Percentiles rank a stretch among this genome's conserved stretches.
These are phyloP conservation scores for Enteromius anoplus DNA, from an alignment of 2,797 vertebrate genomes.

Conservation along the genomic window DNA sequence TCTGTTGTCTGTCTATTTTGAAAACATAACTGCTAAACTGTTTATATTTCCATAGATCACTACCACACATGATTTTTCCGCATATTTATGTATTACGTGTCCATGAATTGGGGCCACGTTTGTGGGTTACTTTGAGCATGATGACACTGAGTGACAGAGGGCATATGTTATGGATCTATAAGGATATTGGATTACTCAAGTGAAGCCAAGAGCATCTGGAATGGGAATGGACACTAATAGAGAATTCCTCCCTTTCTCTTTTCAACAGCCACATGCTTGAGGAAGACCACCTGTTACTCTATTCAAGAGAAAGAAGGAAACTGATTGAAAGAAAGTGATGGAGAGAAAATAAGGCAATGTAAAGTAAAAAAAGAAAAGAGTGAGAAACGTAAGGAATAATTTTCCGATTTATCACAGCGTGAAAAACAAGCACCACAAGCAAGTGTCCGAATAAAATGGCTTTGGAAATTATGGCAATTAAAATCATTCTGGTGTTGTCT, in stretches of 20 bases:
- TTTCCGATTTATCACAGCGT: not conserved
- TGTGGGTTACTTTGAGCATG: not conserved
- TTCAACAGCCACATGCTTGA: constrained; percentile 21
- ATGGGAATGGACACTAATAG: constrained; percentile 10
- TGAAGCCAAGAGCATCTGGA: constrained; percentile 23
- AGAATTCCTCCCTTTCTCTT: constrained; percentile 28
- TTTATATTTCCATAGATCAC: too few relatives aligned
- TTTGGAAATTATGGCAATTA: not conserved
- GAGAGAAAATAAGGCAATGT: not conserved
- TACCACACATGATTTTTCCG: not conserved
- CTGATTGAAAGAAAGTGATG: not conserved
- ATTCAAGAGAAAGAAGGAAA: constrained; percentile 16
- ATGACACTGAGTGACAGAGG: constrained; percentile 20
- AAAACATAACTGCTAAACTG: not conserved
- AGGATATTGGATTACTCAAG: constrained; percentile 50
- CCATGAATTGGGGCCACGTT: not conserved
- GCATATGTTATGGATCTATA: constrained; percentile 35
- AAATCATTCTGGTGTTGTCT: not conserved
- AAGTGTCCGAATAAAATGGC: not conserved
- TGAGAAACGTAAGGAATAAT: not conserved
- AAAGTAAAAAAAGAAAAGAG: not conserved
- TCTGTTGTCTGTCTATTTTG: not conserved
- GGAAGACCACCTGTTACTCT: constrained; percentile 22
- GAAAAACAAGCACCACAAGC: not conserved
- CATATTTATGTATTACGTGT: not conserved